These are phyloP conservation scores for Ferrisia virgata DNA, from an alignment of 2,888 invertebrate species.

Conservation along the genomic window DNA sequence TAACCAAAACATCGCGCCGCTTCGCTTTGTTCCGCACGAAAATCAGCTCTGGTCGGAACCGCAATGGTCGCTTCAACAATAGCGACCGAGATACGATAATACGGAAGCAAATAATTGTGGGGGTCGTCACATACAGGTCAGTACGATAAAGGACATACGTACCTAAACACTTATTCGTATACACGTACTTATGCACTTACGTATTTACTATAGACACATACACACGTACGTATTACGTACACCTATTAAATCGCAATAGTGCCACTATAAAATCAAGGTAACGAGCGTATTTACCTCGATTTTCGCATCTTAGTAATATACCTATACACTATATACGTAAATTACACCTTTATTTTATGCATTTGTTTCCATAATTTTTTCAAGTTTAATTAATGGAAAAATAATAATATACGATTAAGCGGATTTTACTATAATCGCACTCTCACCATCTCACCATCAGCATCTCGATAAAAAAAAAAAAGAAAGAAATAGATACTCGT, in stretches of 20 bases:
- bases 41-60: background rate
- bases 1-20: background rate
- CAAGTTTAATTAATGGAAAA: too few species aligned
- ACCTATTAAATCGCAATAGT: background rate
- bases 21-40: background rate
- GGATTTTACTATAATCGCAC: too few species aligned
- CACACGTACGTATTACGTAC: background rate
- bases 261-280: background rate
- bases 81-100: background rate
- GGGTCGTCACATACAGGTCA: conserved; percentile 9
- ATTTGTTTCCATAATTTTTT: background rate
- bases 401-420: background rate
- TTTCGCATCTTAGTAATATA: background rate
- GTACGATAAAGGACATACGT: background rate
- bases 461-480: too few species aligned
- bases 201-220: too few species aligned
- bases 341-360: background rate
- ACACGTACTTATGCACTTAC: background rate
- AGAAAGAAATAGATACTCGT: too few species aligned
- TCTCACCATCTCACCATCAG: too few species aligned
- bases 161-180: background rate
- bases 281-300: background rate
- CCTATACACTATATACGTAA: background rate
- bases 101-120: background rate
- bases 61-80: background rate